Conservation (phyloP, 2,113 vertebrate genomes). For the Nerophis lumbriciformis region DNA sequence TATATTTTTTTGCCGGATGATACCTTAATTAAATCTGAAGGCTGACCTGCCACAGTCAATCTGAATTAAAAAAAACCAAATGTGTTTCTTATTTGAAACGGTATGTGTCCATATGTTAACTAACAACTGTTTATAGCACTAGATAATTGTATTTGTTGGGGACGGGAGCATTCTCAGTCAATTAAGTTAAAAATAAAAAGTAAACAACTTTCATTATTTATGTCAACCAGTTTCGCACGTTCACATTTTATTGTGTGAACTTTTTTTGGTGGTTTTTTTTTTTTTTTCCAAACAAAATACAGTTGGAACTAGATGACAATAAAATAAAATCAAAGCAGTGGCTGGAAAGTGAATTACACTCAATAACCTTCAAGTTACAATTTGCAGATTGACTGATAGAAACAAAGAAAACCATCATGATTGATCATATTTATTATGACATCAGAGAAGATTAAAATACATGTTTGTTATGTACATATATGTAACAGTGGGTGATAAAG, state of each 20-base stretch:
- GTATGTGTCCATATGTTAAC: not conserved
- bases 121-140: not conserved
- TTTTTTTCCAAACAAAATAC: not conserved
- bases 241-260: not conserved
- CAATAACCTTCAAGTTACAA: too few species aligned
- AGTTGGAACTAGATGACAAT: not conserved
- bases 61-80: not conserved
- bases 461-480: slow-evolving; percentile 67
- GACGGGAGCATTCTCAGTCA: too few species aligned
- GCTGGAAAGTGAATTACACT: too few species aligned
- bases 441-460: slow-evolving; percentile 71
- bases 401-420: slow-evolving; percentile 14
- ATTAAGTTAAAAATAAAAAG: too few species aligned
- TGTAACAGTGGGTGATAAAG: slow-evolving; percentile 66
- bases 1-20: not conserved
- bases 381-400: not conserved
- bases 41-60: not conserved
- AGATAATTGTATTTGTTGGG: too few species aligned
- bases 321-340: too few species aligned
- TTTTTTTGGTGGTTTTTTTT: not conserved
- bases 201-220: not conserved
- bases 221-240: not conserved
- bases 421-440: slow-evolving; percentile 67
- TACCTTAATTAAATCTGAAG: not conserved
- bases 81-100: not conserved